Percentiles rank a stretch among this genome's conserved stretches.
These are phyloP conservation scores for Pocillopora meandrina DNA, from an alignment of 92 coral and sea anemone genomes.

Conservation along the genomic window DNA sequence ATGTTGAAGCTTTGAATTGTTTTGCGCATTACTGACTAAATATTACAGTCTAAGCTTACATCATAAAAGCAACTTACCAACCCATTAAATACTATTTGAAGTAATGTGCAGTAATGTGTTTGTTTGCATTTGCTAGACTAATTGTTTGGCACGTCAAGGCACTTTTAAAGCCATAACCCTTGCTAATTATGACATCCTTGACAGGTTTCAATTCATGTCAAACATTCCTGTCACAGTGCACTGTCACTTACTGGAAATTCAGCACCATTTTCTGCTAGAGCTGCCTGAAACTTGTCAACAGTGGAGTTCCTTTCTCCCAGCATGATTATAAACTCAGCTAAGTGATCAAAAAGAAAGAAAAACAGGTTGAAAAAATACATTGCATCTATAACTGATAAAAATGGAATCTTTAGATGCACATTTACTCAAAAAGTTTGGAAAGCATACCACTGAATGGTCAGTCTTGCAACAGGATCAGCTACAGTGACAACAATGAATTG, in stretches of 20 bases:
- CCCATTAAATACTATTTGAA: too few species aligned
- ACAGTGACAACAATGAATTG: too few species aligned
- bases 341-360: background rate
- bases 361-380: background rate
- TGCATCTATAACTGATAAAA: background rate
- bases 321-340: slow-evolving; percentile 97
- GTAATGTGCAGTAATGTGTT: too few species aligned
- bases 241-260: slow-evolving; percentile 92
- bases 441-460: too few species aligned
- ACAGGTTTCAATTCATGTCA: background rate
- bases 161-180: too few species aligned
- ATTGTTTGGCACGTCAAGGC: too few species aligned
- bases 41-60: too few species aligned
- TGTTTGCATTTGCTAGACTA: too few species aligned
- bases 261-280: slow-evolving; percentile 97
- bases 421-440: background rate
- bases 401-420: background rate
- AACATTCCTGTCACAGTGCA: background rate
- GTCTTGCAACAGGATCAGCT: too few species aligned
- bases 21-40: too few species aligned
- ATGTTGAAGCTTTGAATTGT: too few species aligned
- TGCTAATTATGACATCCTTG: background rate
- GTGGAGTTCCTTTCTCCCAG: slow-evolving; percentile 86
- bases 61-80: too few species aligned
- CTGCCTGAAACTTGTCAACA: slow-evolving; percentile 80